Base-by-base conservation (phyloP, 2,888 invertebrate genomes). In the Xylota sylvarum region DNA sequence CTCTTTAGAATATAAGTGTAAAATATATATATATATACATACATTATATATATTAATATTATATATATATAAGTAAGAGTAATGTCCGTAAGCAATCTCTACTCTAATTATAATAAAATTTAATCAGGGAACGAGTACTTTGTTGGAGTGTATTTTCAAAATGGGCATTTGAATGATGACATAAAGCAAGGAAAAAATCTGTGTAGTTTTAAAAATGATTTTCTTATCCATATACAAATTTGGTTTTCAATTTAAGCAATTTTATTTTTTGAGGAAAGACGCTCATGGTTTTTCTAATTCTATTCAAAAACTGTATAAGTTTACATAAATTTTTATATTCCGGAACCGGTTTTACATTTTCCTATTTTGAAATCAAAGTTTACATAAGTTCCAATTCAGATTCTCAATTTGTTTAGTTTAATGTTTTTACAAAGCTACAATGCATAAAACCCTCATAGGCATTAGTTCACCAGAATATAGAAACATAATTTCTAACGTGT, bases 1-100 rank as follows among this genome's bases (percentile, higher is more conserved):
- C 65, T 89, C 89, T 89, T 90, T 89, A 90, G 87, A 12, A 46
- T 74, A 14, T 88, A 88, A 88, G 88, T 82, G 78, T 74, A 78
- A 78, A 60, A 76, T 62, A 35, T 52, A 56, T 40, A 88, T 50
- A 70, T 55, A 64, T 40, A 60, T 50, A 23, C 3, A 23, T 23
- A 23, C 23, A 76, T n/a, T 62, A 35, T 52, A 56, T 40, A 88
- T 50, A 70, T 55, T 56, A 32, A 60, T 50, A 70, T 46, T 67
- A 60, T 50, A 12, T 48, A 12, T 72, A 67, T 67, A 56, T 58
- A 58, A 19, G 27, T 62, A 62, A 69, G 78, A 73, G 78, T 82
- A 56, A 64, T 74, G 86, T 82, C 82, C 77, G 64, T 69, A 86
- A 82, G 82, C 73, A 82, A 82, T 86, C 73, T 78, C 65, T 81